A percentile compares a stretch with the other conserved stretches of the same genome.
phyloP scores from a whole-genome alignment of 1,140 invertebrate genomes.

The Gryllus bimaculatus region DNA sequence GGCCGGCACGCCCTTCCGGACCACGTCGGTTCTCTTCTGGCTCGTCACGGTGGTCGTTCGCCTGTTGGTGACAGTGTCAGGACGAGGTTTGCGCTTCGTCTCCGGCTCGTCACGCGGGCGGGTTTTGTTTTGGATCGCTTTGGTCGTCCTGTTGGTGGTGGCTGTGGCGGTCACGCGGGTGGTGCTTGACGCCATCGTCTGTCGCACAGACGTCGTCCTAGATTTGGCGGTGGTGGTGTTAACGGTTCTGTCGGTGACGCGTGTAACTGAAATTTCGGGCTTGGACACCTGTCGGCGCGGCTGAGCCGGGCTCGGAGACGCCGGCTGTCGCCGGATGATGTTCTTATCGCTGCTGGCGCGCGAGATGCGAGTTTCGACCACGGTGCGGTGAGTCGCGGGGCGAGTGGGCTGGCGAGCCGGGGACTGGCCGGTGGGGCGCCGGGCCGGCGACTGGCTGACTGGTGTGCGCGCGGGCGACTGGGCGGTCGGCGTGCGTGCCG shows the following conservation, averaged over 20 bases:
- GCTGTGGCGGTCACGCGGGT: background rate
- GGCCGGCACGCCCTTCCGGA: background rate
- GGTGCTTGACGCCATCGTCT: too few species aligned
- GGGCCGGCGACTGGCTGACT: too few species aligned
- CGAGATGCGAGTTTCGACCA: background rate
- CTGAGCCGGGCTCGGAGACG: background rate
- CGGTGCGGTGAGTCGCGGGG: background rate
- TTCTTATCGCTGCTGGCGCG: constrained; percentile 18
- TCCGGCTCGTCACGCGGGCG: too few species aligned
- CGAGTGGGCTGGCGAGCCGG: background rate
- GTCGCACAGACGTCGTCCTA: too few species aligned
- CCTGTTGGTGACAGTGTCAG: background rate
- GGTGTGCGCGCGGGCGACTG: too few species aligned
- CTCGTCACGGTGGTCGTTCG: background rate
- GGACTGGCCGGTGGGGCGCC: too few species aligned
- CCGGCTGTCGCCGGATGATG: constrained; percentile 8
- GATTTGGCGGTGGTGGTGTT: background rate
- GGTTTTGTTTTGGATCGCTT: background rate
- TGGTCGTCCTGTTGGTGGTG: background rate
- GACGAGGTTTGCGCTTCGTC: too few species aligned
- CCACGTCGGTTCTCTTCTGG: background rate
- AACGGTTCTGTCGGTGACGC: background rate
- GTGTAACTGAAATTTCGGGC: background rate
- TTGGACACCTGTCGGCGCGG: constrained; percentile 16
- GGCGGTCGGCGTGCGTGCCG: too few species aligned